Evolutionary conservation across 2,888 invertebrate genomes (phyloP).

Genomic region (Caenorhabditis plicata): DNA sequence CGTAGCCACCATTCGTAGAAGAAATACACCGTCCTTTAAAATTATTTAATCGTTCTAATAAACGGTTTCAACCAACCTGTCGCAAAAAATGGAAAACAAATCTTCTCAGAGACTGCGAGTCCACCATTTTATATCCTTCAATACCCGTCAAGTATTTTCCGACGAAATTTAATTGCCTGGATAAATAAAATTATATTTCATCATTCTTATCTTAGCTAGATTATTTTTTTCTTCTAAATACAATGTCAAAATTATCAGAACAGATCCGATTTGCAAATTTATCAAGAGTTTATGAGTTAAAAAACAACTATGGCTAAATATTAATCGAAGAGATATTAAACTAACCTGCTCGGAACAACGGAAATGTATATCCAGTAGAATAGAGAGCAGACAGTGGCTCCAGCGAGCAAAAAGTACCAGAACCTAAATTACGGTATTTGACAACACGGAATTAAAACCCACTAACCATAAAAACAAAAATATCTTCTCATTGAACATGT

Average conservation of each 20-base stretch:
- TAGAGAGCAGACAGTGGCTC: conserved; percentile 63
- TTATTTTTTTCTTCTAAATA: not conserved
- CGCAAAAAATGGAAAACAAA: conserved; percentile 65
- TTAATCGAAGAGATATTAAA: conserved; percentile 2
- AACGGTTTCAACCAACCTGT: conserved; percentile 31
- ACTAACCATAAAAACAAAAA: conserved; percentile 64
- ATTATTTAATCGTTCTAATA: not conserved
- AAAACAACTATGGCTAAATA: no score
- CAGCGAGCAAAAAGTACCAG: conserved; percentile 65
- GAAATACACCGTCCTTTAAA: conserved; percentile 64
- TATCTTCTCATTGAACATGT: conserved; percentile 65
- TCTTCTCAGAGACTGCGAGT: conserved; percentile 63
- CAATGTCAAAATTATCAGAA: not conserved
- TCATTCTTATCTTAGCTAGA: no score
- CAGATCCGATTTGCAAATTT: no score
- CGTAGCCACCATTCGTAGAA: conserved; percentile 65
- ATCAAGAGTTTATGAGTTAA: no score
- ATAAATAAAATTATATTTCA: conserved; percentile 13
- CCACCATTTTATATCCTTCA: conserved; percentile 66
- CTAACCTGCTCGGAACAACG: conserved; percentile 62
- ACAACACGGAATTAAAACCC: not conserved
- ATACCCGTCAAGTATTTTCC: conserved; percentile 66
- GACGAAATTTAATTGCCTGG: conserved; percentile 65
- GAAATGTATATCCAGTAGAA: conserved; percentile 66
- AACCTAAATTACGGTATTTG: conserved; percentile 16